These are phyloP conservation scores for Leptinotarsa haldemani DNA, from an alignment of 2,888 invertebrate genomes.

Conservation along the genomic window DNA sequence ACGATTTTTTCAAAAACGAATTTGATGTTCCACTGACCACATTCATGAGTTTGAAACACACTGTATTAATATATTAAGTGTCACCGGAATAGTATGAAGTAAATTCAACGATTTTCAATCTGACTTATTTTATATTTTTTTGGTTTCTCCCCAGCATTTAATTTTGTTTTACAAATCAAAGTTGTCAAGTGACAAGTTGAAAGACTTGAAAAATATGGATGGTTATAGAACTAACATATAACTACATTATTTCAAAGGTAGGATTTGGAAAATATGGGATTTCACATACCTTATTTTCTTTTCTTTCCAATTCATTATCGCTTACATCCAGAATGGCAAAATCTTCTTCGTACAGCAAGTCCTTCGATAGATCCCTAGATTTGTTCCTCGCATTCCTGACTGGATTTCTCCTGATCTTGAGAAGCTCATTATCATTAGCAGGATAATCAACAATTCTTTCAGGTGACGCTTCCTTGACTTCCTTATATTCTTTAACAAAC, in stretches of 20 bases:
- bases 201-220: no score
- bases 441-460: background rate
- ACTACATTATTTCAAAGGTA: background rate
- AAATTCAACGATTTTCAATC: no score
- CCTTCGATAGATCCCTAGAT: constrained; percentile 43
- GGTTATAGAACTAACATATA: no score
- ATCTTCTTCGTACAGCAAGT: constrained; percentile 50
- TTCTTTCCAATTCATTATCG: constrained; percentile 45
- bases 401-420: constrained; percentile 49
- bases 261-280: background rate
- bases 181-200: no score
- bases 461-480: constrained; percentile 2
- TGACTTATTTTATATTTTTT: no score
- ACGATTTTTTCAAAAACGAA: no score
- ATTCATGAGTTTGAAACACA: no score
- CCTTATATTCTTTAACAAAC: constrained; percentile 48
- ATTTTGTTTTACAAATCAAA: no score
- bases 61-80: no score
- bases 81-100: no score
- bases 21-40: no score
- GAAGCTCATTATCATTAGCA: background rate
- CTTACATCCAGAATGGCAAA: constrained; percentile 50
- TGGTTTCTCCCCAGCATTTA: no score
- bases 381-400: constrained; percentile 46
- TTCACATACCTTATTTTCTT: constrained; percentile 40